Evolutionary conservation across 1,140 invertebrate species (phyloP).

Genomic region (roundworm (Caenorhabditis elegans)): WBcel235 BX284604.4:13945001-13945500

Average conservation of each 20-base stretch:
- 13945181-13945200: background rate
- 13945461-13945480: background rate
- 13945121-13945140: too few species aligned
- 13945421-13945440: background rate
- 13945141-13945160: too few species aligned
- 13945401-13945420: constrained; percentile 28
- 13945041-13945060: too few species aligned
- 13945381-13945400: background rate
- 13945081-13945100: too few species aligned
- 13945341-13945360: background rate
- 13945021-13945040: too few species aligned
- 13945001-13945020: too few species aligned
- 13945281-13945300: too few species aligned
- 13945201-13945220: background rate
- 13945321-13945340: constrained; percentile 29
- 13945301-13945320: background rate
- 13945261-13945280: background rate
- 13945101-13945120: too few species aligned
- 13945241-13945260: background rate
- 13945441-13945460: too few species aligned
- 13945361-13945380: background rate
- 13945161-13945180: too few species aligned
- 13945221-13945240: background rate
- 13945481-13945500: constrained; percentile 6
- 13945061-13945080: too few species aligned